Evolutionary conservation across 2,797 vertebrate species (phyloP).

Genomic region (Crax fasciolata): DNA sequence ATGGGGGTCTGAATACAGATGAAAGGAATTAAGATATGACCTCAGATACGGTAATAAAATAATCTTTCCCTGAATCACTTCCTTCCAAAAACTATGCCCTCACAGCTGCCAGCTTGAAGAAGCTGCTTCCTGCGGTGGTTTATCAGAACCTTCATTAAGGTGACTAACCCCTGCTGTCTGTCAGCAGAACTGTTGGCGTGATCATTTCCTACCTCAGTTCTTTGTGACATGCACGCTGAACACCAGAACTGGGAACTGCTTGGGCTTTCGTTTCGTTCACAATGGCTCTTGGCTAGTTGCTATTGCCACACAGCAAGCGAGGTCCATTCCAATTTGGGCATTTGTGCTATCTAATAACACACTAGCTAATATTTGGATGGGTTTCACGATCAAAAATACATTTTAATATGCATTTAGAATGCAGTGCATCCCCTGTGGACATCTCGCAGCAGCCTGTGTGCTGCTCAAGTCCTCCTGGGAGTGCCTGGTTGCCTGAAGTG

Average conservation of each 20-base stretch:
- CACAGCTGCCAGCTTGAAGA: background rate
- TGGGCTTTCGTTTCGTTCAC: background rate
- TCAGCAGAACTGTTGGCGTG: background rate
- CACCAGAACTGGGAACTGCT: background rate
- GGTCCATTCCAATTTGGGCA: background rate
- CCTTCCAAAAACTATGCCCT: background rate
- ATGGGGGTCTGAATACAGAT: background rate
- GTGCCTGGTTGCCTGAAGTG: background rate
- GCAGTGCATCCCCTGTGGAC: background rate
- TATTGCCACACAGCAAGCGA: background rate
- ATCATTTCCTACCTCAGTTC: background rate
- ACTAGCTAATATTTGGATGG: background rate
- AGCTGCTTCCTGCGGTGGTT: background rate
- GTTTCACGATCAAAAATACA: background rate
- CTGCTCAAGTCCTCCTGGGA: background rate
- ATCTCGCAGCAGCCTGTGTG: background rate
- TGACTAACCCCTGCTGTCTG: background rate
- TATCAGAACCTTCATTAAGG: background rate
- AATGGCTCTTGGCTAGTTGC: background rate
- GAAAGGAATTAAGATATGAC: background rate
- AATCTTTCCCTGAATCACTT: conserved; percentile 14
- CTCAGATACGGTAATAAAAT: background rate
- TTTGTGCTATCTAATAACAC: background rate
- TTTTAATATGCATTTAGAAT: background rate
- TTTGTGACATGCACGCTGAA: background rate